Evolutionary conservation across 2,113 vertebrate genomes (phyloP).

Genomic region (Nothocercus julius): DNA sequence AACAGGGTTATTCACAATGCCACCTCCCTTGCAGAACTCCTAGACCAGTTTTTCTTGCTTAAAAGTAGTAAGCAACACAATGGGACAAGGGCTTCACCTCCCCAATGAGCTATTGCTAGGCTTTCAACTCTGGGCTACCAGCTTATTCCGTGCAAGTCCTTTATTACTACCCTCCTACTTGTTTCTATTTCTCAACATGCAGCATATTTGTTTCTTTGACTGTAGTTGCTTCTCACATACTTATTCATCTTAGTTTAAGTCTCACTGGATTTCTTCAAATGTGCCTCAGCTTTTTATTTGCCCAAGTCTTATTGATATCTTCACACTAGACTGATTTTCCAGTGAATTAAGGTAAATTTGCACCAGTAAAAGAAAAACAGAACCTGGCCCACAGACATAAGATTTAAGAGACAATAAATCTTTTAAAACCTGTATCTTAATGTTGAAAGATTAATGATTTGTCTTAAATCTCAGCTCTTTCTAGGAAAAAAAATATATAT

Average conservation of each 20-base stretch:
- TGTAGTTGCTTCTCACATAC: neutral
- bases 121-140: neutral
- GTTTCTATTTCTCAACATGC: slow-evolving; percentile 19
- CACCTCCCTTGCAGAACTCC: slow-evolving; percentile 37
- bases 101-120: neutral
- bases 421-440: slow-evolving; percentile 3
- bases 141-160: neutral
- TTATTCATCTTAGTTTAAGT: slow-evolving; percentile 20
- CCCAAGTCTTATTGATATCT: neutral
- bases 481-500: too few species aligned
- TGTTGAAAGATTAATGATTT: neutral
- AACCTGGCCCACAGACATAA: neutral
- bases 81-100: slow-evolving; percentile 33
- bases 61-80: slow-evolving; percentile 49
- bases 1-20: neutral
- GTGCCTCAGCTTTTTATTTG: neutral
- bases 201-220: neutral
- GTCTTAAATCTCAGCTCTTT: neutral
- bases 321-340: neutral
- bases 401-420: neutral
- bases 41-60: slow-evolving; percentile 66
- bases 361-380: neutral
- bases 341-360: slow-evolving; percentile 12
- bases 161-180: neutral
- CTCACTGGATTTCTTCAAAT: slow-evolving; percentile 7